Evolutionary conservation across 2,888 invertebrate species (phyloP), one percentile per base, ranked within the genome.

Genomic region (Polyommatus icarus): DNA sequence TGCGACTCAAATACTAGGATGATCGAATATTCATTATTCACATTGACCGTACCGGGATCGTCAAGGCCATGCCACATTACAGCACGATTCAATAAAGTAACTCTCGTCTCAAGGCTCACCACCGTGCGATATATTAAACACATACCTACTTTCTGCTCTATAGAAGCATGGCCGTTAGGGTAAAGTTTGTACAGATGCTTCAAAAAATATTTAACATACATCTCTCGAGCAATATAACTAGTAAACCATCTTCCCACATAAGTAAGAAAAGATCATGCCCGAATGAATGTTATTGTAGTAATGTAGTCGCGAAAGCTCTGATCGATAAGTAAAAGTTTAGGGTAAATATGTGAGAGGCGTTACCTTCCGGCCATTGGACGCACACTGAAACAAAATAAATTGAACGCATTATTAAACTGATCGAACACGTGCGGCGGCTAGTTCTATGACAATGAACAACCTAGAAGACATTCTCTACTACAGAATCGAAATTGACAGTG

Each of bases 301-400:
- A 91, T 90, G 90, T 89, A 87, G 89, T 90, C 90, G 90, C 90
- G 84, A 83, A 92, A 92, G 92, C 91, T 88, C 87, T 86, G 86
- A 85, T 83, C 82, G 82, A 82, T 87, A 85, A 86, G 84, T 85
- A 83, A 86, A 80, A 79, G 80, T 78, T 82, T 83, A 85, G 84
- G 82, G 80, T 82, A 83, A 82, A 46, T 71, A 73, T 32, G 29
- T 80, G 81, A 82, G 82, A 82, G 81, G 83, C 94, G 96, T 96
- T 95, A 97, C 97, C 97, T 95, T 97, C 97, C 85, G 97, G 97
- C 98, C 98, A 98, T 93, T 97, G 98, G 90, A 98, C 97, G 95
- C 97, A 97, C 93, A 98, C 97, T 96, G 97, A 90, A 95, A 96
- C 96, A 96, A 94, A 89, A 90, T 90, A 88, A 87, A 84, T 85